Conservation (phyloP, 2,113 vertebrate genomes). For the Prionailurus viverrinus region DNA sequence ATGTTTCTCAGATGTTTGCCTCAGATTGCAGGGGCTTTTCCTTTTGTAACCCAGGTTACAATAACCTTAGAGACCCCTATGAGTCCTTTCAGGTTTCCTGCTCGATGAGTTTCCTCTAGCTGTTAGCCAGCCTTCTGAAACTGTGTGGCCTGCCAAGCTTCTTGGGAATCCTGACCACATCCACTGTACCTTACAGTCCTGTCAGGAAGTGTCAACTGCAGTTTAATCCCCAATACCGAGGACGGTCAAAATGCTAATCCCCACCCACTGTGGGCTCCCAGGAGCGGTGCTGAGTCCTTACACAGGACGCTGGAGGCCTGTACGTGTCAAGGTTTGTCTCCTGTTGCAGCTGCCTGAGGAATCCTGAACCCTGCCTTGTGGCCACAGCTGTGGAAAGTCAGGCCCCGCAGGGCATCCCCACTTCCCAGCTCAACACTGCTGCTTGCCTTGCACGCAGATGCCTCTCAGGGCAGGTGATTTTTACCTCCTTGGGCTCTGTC, state of each 20-base stretch:
- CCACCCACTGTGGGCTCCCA: neutral
- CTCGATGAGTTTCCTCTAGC: neutral
- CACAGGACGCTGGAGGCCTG: neutral
- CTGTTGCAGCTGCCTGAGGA: accelerated
- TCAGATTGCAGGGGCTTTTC: neutral
- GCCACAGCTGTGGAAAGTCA: accelerated
- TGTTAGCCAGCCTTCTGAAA: neutral
- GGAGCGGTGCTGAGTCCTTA: neutral
- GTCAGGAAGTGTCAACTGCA: neutral
- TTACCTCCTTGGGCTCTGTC: neutral
- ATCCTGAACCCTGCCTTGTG: neutral
- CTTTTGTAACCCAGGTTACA: neutral
- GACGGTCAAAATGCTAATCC: neutral
- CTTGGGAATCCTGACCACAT: neutral
- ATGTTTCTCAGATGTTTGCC: neutral
- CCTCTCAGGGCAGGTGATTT: neutral
- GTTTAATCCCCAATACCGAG: neutral
- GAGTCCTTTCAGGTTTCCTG: constrained; percentile 13
- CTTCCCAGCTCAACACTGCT: neutral
- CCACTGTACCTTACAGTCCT: neutral
- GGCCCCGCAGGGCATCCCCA: neutral
- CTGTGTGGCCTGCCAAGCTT: neutral
- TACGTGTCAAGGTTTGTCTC: accelerated
- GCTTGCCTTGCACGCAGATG: neutral
- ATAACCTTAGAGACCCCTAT: neutral